Evolutionary conservation across 2,797 vertebrate species (phyloP).

Genomic region (Sarcoramphus papa): DNA sequence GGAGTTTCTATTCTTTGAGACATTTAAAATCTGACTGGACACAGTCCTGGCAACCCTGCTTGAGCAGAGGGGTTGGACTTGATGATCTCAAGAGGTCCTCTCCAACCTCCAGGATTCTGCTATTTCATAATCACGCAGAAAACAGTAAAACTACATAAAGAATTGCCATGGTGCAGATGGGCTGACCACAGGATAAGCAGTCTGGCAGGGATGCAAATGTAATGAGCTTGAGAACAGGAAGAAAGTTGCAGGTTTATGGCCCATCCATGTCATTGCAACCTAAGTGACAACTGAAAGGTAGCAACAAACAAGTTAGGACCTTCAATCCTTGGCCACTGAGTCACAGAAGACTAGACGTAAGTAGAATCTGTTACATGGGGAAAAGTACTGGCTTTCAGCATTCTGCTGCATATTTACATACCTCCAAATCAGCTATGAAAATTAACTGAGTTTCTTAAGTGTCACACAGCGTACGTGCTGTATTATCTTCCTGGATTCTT

Average conservation of each 20-base stretch:
- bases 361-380: neutral
- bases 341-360: neutral
- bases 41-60: neutral
- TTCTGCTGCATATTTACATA: neutral
- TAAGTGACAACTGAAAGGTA: neutral
- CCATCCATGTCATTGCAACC: neutral
- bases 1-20: neutral
- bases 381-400: neutral
- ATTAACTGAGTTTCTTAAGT: neutral
- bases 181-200: neutral
- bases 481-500: neutral
- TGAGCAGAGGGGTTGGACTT: neutral
- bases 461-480: neutral
- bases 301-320: neutral
- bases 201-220: neutral
- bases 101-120: neutral
- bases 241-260: neutral
- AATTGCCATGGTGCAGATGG: neutral
- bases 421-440: neutral
- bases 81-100: neutral
- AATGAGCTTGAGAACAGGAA: neutral
- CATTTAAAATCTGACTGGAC: neutral
- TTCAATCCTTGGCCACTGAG: neutral
- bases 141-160: neutral
- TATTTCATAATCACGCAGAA: neutral